Percentiles rank a stretch among this genome's conserved stretches.
These are phyloP conservation scores for Capitella teleta DNA, from an alignment of 1,140 invertebrate genomes.

Conservation along the genomic window DNA sequence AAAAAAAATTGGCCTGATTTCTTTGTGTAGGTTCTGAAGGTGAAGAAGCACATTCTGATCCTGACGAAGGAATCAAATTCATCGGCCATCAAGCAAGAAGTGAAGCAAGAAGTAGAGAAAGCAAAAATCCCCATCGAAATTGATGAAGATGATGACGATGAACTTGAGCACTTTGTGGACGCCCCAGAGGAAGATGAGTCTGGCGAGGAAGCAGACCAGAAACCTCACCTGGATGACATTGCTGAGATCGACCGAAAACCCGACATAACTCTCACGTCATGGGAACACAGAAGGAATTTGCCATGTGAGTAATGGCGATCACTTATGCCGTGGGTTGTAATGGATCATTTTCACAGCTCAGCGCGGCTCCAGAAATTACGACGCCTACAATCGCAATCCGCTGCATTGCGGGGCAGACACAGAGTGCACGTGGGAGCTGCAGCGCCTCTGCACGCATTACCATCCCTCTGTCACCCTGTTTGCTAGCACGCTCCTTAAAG, in stretches of 20 bases:
- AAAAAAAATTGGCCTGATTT: not conserved
- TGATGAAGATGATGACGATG: constrained; percentile 24
- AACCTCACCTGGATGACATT: not conserved
- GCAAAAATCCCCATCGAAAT: not conserved
- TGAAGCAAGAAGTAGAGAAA: not conserved
- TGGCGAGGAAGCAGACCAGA: constrained; percentile 16
- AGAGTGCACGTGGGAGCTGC: constrained; percentile 60
- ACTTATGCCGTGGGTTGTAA: not conserved
- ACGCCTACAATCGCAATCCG: constrained; percentile 58
- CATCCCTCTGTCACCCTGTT: constrained; percentile 86
- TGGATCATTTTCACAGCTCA: not conserved
- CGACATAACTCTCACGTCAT: constrained; percentile 6
- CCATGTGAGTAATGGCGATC: not conserved
- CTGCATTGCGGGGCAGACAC: constrained; percentile 62
- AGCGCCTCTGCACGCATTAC: constrained; percentile 60
- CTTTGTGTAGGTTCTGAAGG: not conserved
- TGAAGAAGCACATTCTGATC: not conserved
- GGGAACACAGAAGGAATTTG: constrained; percentile 11
- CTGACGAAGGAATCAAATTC: not conserved
- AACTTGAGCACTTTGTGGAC: constrained; percentile 37
- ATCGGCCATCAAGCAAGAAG: not conserved
- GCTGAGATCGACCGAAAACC: not conserved
- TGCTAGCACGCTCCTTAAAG: constrained; percentile 66
- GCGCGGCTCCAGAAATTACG: constrained; percentile 18
- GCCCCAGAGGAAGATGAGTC: constrained; percentile 26